Conservation (phyloP, 2,113 vertebrate species). For the Xiphophorus maculatus region DNA sequence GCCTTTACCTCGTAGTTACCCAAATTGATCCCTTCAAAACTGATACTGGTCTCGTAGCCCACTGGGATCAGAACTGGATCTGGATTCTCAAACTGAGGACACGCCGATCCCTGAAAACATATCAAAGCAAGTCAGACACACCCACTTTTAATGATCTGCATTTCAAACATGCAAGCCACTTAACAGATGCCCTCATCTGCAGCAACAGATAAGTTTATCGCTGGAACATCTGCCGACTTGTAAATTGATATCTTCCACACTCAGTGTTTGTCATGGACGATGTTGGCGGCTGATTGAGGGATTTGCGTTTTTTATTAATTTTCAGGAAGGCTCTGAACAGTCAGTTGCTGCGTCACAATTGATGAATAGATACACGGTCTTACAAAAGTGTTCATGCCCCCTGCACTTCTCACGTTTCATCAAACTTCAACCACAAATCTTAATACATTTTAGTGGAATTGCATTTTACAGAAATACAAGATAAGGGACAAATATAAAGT, state of each 20-base stretch:
- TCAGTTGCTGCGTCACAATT: not conserved
- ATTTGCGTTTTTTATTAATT: slow-evolving; percentile 56
- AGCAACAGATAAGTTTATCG: slow-evolving; percentile 58
- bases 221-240: slow-evolving; percentile 67
- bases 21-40: slow-evolving; percentile 89
- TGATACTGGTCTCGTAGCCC: slow-evolving; percentile 82
- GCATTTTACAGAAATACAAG: not conserved
- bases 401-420: not conserved
- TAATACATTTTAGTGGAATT: not conserved
- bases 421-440: not conserved
- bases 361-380: slow-evolving; percentile 14
- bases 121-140: slow-evolving; percentile 35
- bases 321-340: slow-evolving; percentile 30
- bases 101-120: slow-evolving; percentile 80
- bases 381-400: slow-evolving; percentile 28
- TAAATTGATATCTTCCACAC: slow-evolving; percentile 60
- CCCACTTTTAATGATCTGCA: slow-evolving; percentile 33
- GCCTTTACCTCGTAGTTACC: slow-evolving; percentile 73
- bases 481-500: not conserved
- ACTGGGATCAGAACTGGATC: slow-evolving; percentile 87
- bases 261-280: slow-evolving; percentile 62
- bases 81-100: slow-evolving; percentile 90
- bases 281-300: slow-evolving; percentile 62
- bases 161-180: slow-evolving; percentile 57
- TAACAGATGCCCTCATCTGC: slow-evolving; percentile 51